Percentiles rank a stretch among this genome's conserved stretches.
These are phyloP conservation scores for Spinus olivaceus DNA, from an alignment of 2,797 vertebrate genomes.

Conservation along the genomic window DNA sequence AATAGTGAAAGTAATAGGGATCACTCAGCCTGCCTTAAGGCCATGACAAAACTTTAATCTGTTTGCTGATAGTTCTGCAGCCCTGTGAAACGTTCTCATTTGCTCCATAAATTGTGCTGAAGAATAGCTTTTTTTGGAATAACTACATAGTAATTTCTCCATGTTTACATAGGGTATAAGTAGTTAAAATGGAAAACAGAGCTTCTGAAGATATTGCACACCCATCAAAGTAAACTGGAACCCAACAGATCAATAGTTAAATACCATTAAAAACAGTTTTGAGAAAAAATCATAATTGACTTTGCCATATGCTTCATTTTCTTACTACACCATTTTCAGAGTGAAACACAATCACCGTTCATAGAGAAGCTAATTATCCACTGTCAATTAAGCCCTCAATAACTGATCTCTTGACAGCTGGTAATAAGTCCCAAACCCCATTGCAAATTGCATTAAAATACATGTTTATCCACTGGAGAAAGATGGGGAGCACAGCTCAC, in stretches of 20 bases:
- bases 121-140: neutral
- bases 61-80: conserved; percentile 5
- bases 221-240: conserved; percentile 52
- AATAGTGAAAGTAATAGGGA: neutral
- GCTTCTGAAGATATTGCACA: neutral
- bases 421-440: conserved; percentile 56
- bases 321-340: conserved; percentile 30
- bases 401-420: conserved; percentile 64
- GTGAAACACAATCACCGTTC: conserved; percentile 57
- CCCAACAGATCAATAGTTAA: conserved; percentile 66
- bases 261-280: conserved; percentile 56
- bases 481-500: neutral
- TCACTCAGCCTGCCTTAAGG: conserved; percentile 7
- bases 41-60: neutral
- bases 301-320: conserved; percentile 61
- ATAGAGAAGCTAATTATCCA: conserved; percentile 61
- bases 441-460: conserved; percentile 35
- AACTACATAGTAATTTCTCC: neutral
- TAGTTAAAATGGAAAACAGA: conserved; percentile 24
- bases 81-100: neutral
- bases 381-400: conserved; percentile 58
- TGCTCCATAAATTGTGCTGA: neutral
- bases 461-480: conserved; percentile 40
- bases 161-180: conserved; percentile 5
- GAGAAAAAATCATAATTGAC: conserved; percentile 62